Conservation (phyloP, 2,888 invertebrate genomes). For the Zelleria hepariella region DNA sequence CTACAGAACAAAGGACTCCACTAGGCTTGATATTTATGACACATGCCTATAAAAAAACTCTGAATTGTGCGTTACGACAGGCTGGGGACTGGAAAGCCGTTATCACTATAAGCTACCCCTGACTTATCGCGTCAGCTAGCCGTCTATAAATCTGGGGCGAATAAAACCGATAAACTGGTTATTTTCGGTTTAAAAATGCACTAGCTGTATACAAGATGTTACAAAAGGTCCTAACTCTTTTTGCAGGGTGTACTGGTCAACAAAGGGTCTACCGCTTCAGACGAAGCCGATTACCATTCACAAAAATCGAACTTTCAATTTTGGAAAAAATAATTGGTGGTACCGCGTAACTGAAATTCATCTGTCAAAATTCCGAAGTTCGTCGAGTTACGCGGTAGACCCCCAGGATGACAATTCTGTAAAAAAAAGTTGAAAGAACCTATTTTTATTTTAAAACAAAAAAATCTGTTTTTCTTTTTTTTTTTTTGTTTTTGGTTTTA, state of each 20-base stretch:
- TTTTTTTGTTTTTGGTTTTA: neutral
- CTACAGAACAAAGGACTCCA: neutral
- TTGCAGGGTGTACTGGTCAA: too few relatives aligned
- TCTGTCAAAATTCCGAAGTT: too few relatives aligned
- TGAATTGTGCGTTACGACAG: neutral
- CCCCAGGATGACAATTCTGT: neutral
- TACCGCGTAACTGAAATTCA: neutral
- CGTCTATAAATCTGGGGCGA: neutral
- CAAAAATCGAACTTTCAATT: too few relatives aligned
- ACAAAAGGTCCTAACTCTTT: too few relatives aligned
- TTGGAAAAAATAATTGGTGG: too few relatives aligned
- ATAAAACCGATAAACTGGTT: constrained; percentile 3
- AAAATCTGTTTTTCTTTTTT: too few relatives aligned
- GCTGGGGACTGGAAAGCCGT: neutral
- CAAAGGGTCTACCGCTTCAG: too few relatives aligned
- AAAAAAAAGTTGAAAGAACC: too few relatives aligned
- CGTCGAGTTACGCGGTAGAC: too few relatives aligned
- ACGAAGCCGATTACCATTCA: too few relatives aligned
- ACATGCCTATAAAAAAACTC: neutral
- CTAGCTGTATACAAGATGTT: neutral
- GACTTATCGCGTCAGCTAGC: neutral
- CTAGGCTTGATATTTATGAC: neutral
- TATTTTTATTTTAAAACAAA: too few relatives aligned
- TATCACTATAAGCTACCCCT: neutral
- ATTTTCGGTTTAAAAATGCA: neutral